Evolutionary conservation across 2,113 vertebrate genomes (phyloP).

Genomic region (Ramphastos sulfuratus): DNA sequence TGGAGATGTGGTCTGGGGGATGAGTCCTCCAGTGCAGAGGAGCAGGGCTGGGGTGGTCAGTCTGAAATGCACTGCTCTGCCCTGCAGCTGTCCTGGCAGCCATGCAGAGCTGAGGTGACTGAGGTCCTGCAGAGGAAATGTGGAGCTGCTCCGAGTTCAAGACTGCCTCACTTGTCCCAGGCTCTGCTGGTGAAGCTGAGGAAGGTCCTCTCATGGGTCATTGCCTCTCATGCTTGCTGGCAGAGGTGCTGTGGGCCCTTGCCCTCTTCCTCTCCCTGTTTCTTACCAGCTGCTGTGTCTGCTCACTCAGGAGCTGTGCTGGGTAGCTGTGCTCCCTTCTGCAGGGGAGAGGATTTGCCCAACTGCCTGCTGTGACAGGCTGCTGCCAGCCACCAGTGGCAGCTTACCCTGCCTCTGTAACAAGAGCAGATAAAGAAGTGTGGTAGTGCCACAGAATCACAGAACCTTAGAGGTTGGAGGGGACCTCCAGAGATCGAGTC

Average conservation of each 20-base stretch:
- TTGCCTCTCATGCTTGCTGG: rapidly evolving
- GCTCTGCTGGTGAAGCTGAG: not conserved
- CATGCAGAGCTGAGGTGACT: not conserved
- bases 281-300: not conserved
- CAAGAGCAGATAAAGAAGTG: not conserved
- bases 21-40: not conserved
- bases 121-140: not conserved
- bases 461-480: too few relatives aligned
- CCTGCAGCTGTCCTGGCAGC: not conserved
- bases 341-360: not conserved
- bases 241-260: not conserved
- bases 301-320: not conserved
- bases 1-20: too few relatives aligned
- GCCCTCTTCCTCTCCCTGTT: not conserved
- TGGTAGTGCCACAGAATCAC: not conserved
- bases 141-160: not conserved
- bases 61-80: rapidly evolving
- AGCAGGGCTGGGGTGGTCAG: not conserved
- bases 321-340: not conserved
- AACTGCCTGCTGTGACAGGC: not conserved
- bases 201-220: not conserved
- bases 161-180: not conserved
- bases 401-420: not conserved
- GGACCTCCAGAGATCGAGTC: too few relatives aligned
- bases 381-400: rapidly evolving